Evolutionary conservation across 2,113 vertebrate genomes (phyloP).

Genomic region (Glaucomys volans): DNA sequence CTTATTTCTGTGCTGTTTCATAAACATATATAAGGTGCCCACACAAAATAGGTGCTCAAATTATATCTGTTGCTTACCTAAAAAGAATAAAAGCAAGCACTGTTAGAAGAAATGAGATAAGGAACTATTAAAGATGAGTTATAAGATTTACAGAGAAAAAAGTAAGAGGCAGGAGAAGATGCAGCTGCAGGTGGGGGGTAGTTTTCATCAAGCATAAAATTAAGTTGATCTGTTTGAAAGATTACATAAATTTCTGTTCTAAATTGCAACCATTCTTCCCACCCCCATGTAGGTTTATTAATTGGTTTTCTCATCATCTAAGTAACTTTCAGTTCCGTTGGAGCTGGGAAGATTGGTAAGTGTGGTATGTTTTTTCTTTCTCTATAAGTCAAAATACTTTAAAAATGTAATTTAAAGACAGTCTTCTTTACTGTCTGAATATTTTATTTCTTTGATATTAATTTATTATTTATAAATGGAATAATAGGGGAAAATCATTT

Average conservation of each 20-base stretch:
- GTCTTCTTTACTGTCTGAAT: background rate
- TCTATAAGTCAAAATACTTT: constrained; percentile 15
- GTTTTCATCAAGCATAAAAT: background rate
- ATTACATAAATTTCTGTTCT: constrained; percentile 19
- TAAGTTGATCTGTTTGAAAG: background rate
- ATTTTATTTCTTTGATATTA: background rate
- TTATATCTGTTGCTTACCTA: background rate
- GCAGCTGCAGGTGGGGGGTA: background rate
- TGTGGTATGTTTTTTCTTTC: constrained; percentile 39
- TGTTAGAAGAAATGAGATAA: background rate
- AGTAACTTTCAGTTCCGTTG: constrained; percentile 99
- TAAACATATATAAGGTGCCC: background rate
- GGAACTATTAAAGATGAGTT: background rate
- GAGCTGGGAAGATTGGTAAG: constrained; percentile 99
- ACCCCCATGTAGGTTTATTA: constrained; percentile 89
- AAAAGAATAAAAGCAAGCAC: background rate
- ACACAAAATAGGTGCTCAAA: background rate
- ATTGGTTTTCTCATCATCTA: constrained; percentile 99
- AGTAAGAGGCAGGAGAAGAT: background rate
- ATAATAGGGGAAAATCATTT: constrained; percentile 21
- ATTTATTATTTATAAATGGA: constrained; percentile 18
- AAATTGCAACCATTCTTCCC: constrained; percentile 21
- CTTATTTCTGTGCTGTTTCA: background rate
- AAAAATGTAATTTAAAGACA: constrained; percentile 40
- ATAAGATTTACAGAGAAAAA: background rate